Percentiles rank a stretch among this genome's conserved stretches.
phyloP scores from a whole-genome alignment of 2,888 invertebrate species.

The Conchocele bisecta region DNA sequence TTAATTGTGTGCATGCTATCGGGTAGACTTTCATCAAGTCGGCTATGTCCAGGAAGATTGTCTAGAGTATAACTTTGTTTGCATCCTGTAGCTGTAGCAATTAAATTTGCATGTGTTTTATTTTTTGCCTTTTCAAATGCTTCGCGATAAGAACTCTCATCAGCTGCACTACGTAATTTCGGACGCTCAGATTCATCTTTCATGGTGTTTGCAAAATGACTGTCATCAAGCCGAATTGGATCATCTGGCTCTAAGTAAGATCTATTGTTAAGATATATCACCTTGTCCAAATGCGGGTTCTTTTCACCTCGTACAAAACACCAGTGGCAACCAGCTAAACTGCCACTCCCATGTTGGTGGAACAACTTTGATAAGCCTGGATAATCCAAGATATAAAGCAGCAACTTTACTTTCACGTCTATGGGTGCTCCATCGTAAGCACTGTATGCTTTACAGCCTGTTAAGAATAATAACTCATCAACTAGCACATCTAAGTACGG shows the following conservation, averaged over 20 bases:
- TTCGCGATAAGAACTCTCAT: too few species aligned
- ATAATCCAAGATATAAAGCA: neutral
- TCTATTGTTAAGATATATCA: too few species aligned
- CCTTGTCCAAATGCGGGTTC: too few species aligned
- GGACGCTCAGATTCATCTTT: too few species aligned
- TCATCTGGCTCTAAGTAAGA: too few species aligned
- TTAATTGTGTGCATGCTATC: too few species aligned
- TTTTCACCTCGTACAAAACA: neutral
- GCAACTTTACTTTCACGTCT: neutral
- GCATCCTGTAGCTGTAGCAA: slow-evolving; percentile 10
- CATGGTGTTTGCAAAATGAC: too few species aligned
- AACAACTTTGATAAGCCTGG: neutral
- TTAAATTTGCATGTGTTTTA: neutral
- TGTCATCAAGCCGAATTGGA: too few species aligned
- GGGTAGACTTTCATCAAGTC: too few species aligned
- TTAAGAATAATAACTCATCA: slow-evolving; percentile 11
- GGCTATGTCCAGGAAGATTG: too few species aligned
- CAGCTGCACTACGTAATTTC: too few species aligned
- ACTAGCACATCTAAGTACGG: slow-evolving; percentile 5
- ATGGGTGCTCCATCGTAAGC: neutral
- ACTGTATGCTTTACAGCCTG: neutral
- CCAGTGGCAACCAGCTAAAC: neutral
- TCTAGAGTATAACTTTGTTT: neutral
- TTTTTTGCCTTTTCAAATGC: too few species aligned
- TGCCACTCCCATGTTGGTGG: neutral